Conservation (phyloP, 2,113 vertebrate genomes). For the Perca schrenkii region DNA sequence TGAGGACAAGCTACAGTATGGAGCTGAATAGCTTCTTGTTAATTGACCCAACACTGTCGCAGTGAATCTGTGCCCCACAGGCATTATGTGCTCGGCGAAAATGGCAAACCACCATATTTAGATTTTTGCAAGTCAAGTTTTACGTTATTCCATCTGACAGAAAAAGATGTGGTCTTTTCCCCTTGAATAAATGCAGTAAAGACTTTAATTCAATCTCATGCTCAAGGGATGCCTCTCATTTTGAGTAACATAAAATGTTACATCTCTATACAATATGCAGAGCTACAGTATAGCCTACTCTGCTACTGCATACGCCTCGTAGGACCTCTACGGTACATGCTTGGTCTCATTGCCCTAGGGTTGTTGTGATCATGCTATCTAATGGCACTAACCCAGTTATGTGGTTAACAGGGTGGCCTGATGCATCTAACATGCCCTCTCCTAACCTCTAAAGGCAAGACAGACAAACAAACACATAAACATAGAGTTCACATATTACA, state of each 20-base stretch:
- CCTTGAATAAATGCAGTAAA: constrained; percentile 56
- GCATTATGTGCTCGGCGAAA: constrained; percentile 68
- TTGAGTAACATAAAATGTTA: constrained; percentile 47
- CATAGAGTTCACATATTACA: neutral
- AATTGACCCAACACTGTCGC: constrained; percentile 71
- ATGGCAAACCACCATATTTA: constrained; percentile 80
- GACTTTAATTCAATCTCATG: constrained; percentile 67
- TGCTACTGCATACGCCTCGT: constrained; percentile 15
- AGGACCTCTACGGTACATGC: constrained; percentile 36
- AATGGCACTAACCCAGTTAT: constrained; percentile 46
- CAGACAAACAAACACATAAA: constrained; percentile 34
- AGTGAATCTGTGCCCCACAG: constrained; percentile 65
- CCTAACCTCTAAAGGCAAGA: constrained; percentile 30
- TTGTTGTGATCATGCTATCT: constrained; percentile 40
- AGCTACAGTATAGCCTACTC: constrained; percentile 3
- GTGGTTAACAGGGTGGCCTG: constrained; percentile 32
- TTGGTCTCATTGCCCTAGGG: constrained; percentile 46
- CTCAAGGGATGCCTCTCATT: constrained; percentile 42
- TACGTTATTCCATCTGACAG: constrained; percentile 64
- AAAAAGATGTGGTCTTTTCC: constrained; percentile 65
- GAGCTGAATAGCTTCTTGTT: constrained; percentile 78
- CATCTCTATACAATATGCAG: constrained; percentile 44
- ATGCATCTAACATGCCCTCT: constrained; percentile 40
- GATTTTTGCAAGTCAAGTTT: constrained; percentile 69
- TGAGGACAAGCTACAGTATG: constrained; percentile 58